Base-by-base conservation (phyloP, 2,797 vertebrate genomes). In the Microctenopoma lineatum region DNA sequence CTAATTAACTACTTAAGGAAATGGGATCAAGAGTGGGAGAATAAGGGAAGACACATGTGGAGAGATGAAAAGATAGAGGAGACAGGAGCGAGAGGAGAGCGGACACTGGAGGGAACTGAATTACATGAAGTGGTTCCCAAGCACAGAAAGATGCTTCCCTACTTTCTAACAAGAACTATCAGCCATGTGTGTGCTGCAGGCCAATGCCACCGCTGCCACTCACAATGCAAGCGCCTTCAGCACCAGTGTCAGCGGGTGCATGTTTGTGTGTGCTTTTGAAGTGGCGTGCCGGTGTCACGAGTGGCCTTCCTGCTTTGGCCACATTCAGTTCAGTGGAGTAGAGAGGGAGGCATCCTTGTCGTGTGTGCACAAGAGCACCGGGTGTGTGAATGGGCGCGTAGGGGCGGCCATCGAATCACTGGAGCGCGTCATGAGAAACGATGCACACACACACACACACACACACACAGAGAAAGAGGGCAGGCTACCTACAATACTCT, bases 1-100 rank as follows among this genome's bases (percentile, higher is more conserved):
- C 86, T 91, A 89, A 92, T 93, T 88, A 91, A 91, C 85, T 73
- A 73, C 71, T 83, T 70, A 62, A 73, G 60, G 75, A 77, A 72
- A 66, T 1, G 29, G 67, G 57, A 70, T 39, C 46, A 55, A 79
- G 60, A 39, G 69, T 45, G n/a, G 27, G 25, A 59, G 38, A 46
- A 21, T 64, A 36, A 44, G 51, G 34, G 39, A 38, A 66, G 72
- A 76, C 46, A 42, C 32, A 73, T 13, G 38, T 15, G n/a, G 47
- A 66, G 62, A 65, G 41, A 75, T 62, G 48, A 65, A 72, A 36
- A 46, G 52, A 52, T 46, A 16, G 29, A 70, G 18, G 0, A 6
- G 21, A 27, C 5, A 9, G 29, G n/a, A 58, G n/a, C 5, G 26
- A 75, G 61, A 56, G 41, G 42, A 52, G 10, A 44, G 5, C 13